A percentile compares a stretch with the other conserved stretches of the same genome.
These are phyloP conservation scores for Pocillopora verrucosa DNA, from an alignment of 64 coral and sea anemone genomes.

Conservation along the genomic window DNA sequence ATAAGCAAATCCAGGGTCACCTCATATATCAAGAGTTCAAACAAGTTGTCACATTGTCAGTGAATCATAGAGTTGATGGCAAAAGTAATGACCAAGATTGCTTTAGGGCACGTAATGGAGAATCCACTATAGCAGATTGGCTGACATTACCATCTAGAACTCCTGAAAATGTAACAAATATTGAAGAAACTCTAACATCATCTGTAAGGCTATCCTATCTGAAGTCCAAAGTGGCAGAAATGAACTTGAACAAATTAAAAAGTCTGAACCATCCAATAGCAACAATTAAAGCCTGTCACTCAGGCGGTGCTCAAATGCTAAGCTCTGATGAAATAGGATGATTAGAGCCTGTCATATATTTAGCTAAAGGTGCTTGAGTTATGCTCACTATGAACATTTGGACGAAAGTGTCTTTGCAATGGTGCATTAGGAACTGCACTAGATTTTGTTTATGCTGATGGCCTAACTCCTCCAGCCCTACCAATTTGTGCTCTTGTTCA, in stretches of 20 bases:
- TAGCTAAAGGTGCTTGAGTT: conserved; percentile 60
- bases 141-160: conserved; percentile 26
- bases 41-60: conserved; percentile 48
- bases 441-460: conserved; percentile 74
- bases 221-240: conserved; percentile 45
- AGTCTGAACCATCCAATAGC: conserved; percentile 48
- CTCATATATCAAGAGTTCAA: conserved; percentile 53
- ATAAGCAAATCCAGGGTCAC: conserved; percentile 35
- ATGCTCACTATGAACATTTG: conserved; percentile 63
- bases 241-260: conserved; percentile 53
- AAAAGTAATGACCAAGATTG: conserved; percentile 12
- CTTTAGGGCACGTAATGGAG: conserved; percentile 41
- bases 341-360: conserved; percentile 47
- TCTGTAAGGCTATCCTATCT: conserved; percentile 52
- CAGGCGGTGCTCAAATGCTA: conserved; percentile 36
- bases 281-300: conserved; percentile 50
- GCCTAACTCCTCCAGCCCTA: conserved; percentile 43
- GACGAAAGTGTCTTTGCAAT: conserved; percentile 71
- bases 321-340: conserved; percentile 55
- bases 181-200: conserved; percentile 30
- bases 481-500: conserved; percentile 59
- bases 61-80: conserved; percentile 62
- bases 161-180: conserved; percentile 30
- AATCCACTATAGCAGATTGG: conserved; percentile 56
- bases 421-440: conserved; percentile 72